A percentile compares a stretch with the other conserved stretches of the same genome.
Conservation (phyloP, 2,113 vertebrate species). For the Raja brachyura region DNA sequence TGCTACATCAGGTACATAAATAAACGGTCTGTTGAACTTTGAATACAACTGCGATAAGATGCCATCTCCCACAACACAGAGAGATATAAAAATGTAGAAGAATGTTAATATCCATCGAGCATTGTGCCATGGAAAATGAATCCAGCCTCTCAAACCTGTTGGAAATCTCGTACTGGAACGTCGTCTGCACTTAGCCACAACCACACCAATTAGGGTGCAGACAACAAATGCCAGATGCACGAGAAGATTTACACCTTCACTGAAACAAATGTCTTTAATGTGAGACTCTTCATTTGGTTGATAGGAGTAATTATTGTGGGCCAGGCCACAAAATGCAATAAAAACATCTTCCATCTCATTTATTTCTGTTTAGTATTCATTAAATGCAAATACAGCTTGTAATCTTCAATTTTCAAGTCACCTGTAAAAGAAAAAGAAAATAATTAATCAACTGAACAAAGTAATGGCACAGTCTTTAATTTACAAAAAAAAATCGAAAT, state of each 20-base stretch:
- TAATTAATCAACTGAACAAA: conserved; percentile 1
- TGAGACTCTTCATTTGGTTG: neutral
- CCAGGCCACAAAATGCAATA: conserved; percentile 1
- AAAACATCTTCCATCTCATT: conserved; percentile 26
- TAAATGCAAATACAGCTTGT: neutral
- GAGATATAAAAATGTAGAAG: conserved; percentile 22
- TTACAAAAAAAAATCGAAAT: neutral
- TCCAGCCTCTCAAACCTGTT: conserved; percentile 22
- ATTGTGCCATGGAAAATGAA: conserved; percentile 25
- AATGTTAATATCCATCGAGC: conserved; percentile 29
- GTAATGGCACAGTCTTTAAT: neutral
- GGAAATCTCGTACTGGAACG: neutral
- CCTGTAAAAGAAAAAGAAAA: conserved; percentile 21
- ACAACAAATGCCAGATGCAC: conserved; percentile 16
- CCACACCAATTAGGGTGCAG: neutral
- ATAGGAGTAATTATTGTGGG: neutral
- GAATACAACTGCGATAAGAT: conserved; percentile 7
- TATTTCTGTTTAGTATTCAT: neutral
- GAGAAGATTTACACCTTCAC: conserved; percentile 17
- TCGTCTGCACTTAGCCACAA: neutral
- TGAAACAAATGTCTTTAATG: conserved; percentile 21
- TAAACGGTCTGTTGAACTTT: neutral
- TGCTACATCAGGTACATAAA: conserved; percentile 28
- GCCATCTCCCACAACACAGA: conserved; percentile 14
- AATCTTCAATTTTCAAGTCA: neutral